Evolutionary conservation across 2,113 vertebrate genomes (phyloP).

Genomic region (Cololabis saira): DNA sequence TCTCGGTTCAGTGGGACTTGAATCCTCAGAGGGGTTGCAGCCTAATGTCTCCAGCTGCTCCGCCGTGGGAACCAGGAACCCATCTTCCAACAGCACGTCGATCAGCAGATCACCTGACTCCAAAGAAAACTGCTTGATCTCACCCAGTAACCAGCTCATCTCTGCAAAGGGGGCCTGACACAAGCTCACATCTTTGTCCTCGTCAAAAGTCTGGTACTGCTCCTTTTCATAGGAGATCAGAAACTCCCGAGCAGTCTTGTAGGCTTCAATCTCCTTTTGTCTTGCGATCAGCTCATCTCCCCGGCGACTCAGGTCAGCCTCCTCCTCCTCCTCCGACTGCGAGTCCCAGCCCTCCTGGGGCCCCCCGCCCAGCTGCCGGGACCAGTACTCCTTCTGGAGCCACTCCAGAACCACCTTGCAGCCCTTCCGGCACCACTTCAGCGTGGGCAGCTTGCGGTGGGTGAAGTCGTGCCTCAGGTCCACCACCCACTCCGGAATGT

Average conservation of each 20-base stretch:
- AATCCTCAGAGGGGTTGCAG: slow-evolving; percentile 74
- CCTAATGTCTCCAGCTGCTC: slow-evolving; percentile 88
- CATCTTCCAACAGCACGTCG: slow-evolving; percentile 87
- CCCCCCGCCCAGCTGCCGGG: slow-evolving; percentile 87
- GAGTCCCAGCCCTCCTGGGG: slow-evolving; percentile 82
- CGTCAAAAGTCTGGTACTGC: slow-evolving; percentile 81
- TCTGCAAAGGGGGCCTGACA: slow-evolving; percentile 83
- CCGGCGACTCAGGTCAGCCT: slow-evolving; percentile 49
- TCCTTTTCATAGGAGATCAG: slow-evolving; percentile 89
- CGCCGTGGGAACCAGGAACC: slow-evolving; percentile 90
- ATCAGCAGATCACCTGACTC: slow-evolving; percentile 84
- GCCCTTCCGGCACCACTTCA: slow-evolving; percentile 90
- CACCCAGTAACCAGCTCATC: slow-evolving; percentile 88
- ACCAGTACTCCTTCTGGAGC: slow-evolving; percentile 94
- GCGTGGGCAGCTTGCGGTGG: slow-evolving; percentile 88
- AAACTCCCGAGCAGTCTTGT: slow-evolving; percentile 85
- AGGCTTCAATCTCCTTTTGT: slow-evolving; percentile 84
- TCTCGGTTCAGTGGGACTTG: slow-evolving; percentile 32
- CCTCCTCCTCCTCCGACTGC: slow-evolving; percentile 77
- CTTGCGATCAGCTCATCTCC: slow-evolving; percentile 63
- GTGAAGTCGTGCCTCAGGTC: slow-evolving; percentile 93
- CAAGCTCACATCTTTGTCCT: slow-evolving; percentile 54
- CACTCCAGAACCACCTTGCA: slow-evolving; percentile 93
- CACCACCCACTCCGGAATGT: slow-evolving; percentile 95
- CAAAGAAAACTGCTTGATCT: slow-evolving; percentile 86